Evolutionary conservation across 37 sponge, comb jelly and placozoan genomes (phyloP).

Genomic region (Tethya wilhelma): DNA sequence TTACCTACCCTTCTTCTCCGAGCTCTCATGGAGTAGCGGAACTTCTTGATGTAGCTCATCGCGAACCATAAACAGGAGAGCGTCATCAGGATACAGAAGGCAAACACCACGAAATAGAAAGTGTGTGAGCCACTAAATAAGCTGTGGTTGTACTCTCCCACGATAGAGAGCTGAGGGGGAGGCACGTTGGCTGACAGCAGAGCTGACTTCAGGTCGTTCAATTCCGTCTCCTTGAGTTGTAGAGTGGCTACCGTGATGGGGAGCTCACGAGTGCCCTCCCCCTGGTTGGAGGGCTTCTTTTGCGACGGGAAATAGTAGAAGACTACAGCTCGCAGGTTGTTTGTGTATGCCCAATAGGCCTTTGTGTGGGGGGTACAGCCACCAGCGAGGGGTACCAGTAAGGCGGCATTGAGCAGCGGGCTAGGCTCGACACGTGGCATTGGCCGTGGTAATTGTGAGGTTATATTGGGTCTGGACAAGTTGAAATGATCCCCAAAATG

Average conservation of each 20-base stretch:
- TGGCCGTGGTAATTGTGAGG: no score
- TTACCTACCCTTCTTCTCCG: constrained; percentile 49
- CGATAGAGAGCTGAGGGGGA: not conserved
- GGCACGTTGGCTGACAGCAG: no score
- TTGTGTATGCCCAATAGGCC: not conserved
- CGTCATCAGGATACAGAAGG: constrained; percentile 65
- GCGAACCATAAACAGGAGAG: constrained; percentile 71
- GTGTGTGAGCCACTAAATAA: constrained; percentile 30
- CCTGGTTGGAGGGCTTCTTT: not conserved
- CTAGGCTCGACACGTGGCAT: no score
- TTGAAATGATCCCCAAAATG: no score
- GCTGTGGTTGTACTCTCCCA: not conserved
- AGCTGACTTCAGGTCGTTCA: no score
- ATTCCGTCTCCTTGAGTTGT: not conserved
- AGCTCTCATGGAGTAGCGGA: constrained; percentile 12
- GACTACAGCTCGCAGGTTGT: not conserved
- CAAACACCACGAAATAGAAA: constrained; percentile 83
- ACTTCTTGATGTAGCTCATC: constrained; percentile 60
- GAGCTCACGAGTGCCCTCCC: not conserved
- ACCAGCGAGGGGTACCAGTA: no score
- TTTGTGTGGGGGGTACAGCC: no score
- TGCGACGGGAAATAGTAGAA: not conserved
- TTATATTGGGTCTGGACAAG: no score
- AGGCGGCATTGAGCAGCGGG: no score
- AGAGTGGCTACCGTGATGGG: not conserved